These are phyloP conservation scores for Cecropterus lyciades DNA, from an alignment of 1,140 invertebrate genomes.

Conservation along the genomic window DNA sequence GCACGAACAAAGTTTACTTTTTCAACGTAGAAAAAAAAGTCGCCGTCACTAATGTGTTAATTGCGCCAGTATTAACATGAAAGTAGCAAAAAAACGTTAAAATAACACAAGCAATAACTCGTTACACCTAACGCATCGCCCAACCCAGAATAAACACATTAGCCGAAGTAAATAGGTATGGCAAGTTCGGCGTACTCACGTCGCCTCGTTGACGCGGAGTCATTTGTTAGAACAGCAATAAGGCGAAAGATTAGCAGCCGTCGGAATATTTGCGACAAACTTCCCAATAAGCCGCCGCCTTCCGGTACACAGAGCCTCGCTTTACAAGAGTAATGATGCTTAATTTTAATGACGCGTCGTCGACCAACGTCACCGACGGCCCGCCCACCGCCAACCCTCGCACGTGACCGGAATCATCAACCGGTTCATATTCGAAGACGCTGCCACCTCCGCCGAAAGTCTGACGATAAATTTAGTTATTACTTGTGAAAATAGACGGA, in stretches of 20 bases:
- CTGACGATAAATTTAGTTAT: conserved; percentile 84
- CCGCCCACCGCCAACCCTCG: conserved; percentile 54
- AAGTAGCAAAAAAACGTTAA: too few relatives aligned
- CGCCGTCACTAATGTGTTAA: too few relatives aligned
- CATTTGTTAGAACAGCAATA: conserved; percentile 73
- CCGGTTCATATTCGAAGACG: conserved; percentile 75
- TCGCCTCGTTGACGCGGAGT: conserved; percentile 42
- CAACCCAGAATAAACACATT: conserved; percentile 22
- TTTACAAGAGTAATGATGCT: conserved; percentile 83
- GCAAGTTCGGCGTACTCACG: conserved; percentile 38
- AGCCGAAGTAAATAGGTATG: conserved; percentile 26
- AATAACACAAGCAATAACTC: too few relatives aligned
- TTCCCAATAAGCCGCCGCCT: conserved; percentile 74
- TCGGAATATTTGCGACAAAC: conserved; percentile 62
- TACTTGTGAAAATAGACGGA: conserved; percentile 84
- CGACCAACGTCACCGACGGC: conserved; percentile 56
- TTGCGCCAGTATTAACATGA: too few relatives aligned
- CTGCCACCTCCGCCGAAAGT: conserved; percentile 73
- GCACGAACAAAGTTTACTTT: too few relatives aligned
- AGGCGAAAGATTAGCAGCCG: conserved; percentile 69
- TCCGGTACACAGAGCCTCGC: conserved; percentile 64
- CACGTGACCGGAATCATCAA: conserved; percentile 73
- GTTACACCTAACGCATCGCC: neutral
- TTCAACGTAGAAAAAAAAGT: too few relatives aligned
- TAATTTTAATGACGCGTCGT: conserved; percentile 83